These are phyloP conservation scores for Diadumene lineata DNA, from an alignment of 92 coral and sea anemone species.

Conservation along the genomic window DNA sequence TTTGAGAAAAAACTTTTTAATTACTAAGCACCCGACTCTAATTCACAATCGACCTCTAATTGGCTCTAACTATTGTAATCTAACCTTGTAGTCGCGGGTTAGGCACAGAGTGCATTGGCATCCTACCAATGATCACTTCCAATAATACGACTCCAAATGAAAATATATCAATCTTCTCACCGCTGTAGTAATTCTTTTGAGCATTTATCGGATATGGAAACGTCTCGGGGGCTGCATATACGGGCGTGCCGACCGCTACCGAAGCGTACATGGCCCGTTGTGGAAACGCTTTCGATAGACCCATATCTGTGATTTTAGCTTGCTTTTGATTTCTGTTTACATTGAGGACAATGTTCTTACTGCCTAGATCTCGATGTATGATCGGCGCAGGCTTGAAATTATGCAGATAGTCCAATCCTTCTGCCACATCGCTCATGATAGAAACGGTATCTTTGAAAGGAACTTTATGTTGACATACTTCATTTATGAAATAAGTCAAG, in stretches of 20 bases:
- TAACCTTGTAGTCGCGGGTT: conserved; percentile 64
- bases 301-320: conserved; percentile 87
- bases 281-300: conserved; percentile 79
- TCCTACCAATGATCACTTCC: conserved; percentile 78
- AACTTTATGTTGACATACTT: conserved; percentile 40
- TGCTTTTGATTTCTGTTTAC: conserved; percentile 18
- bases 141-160: conserved; percentile 79
- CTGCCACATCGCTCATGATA: conserved; percentile 81
- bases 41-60: no score
- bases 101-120: conserved; percentile 20
- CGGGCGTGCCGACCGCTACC: conserved; percentile 66
- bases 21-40: no score
- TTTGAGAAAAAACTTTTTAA: no score
- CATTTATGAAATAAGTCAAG: conserved; percentile 50
- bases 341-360: conserved; percentile 72
- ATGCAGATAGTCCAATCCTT: conserved; percentile 69
- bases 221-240: conserved; percentile 88
- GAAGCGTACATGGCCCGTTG: conserved; percentile 82
- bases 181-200: conserved; percentile 56
- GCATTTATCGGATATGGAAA: conserved; percentile 38
- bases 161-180: conserved; percentile 78
- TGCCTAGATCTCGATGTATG: conserved; percentile 79
- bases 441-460: conserved; percentile 55
- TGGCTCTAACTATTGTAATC: no score
- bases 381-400: conserved; percentile 40